Conservation (phyloP, 2,888 invertebrate genomes). For the Girardia tigrina region DNA sequence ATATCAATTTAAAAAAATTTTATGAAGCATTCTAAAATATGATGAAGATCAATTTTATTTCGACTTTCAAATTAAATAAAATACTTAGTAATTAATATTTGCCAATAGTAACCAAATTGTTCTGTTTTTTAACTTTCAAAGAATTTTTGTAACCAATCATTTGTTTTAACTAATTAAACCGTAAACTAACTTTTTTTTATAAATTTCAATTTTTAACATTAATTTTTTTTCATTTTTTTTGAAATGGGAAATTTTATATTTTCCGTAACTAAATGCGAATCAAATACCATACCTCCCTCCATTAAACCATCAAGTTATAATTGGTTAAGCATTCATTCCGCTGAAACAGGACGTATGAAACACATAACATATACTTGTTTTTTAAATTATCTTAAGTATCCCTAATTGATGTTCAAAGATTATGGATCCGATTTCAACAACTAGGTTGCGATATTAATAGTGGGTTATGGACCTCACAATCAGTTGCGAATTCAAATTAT, state of each 20-base stretch:
- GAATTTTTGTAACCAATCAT: no score
- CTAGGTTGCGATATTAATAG: constrained; percentile 43
- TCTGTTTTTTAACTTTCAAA: no score
- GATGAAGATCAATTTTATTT: no score
- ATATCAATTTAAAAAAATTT: no score
- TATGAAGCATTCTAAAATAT: no score
- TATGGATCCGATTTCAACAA: constrained; percentile 48
- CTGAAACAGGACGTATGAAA: background rate
- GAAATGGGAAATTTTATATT: constrained; percentile 4
- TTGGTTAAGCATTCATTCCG: background rate
- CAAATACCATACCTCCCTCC: background rate
- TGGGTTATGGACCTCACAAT: constrained; percentile 39
- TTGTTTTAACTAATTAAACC: no score
- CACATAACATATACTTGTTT: background rate
- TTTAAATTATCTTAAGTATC: constrained; percentile 43
- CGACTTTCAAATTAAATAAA: no score
- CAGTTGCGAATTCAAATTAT: constrained; percentile 39
- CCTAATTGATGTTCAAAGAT: constrained; percentile 48
- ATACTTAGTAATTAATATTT: no score
- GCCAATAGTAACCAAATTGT: no score
- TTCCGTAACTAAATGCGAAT: background rate
- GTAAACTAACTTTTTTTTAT: no score
- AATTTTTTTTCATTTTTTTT: no score
- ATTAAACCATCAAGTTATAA: background rate
- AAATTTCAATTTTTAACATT: no score